phyloP scores from a whole-genome alignment of 2,797 vertebrate species.

The Melanotaenia pygmaea region DNA sequence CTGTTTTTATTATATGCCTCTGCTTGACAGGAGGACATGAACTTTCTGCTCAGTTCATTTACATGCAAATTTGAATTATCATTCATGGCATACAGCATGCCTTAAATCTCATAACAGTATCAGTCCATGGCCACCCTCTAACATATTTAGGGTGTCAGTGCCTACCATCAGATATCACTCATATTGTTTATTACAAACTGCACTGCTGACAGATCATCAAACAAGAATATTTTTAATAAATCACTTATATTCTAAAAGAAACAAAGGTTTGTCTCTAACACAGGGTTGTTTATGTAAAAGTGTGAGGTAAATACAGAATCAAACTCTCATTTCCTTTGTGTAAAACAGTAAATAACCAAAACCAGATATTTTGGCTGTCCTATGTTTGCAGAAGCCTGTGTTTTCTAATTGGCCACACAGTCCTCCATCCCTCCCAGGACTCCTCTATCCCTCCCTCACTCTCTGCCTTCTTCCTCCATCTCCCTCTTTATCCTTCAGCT shows the following conservation, averaged over 20 bases:
- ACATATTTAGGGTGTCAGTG: neutral
- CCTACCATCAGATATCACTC: neutral
- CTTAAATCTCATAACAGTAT: neutral
- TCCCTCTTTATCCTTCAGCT: slow-evolving; percentile 11
- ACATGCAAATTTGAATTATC: slow-evolving; percentile 4
- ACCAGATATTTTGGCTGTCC: neutral
- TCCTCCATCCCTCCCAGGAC: slow-evolving; percentile 20
- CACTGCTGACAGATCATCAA: neutral
- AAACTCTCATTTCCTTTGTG: neutral
- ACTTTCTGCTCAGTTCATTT: slow-evolving; percentile 1
- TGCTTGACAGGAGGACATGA: neutral
- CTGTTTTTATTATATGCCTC: neutral
- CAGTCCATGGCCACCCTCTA: neutral
- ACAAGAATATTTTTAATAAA: neutral
- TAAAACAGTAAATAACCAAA: neutral
- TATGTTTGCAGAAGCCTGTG: neutral
- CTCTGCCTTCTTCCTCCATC: slow-evolving; percentile 22
- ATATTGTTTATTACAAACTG: neutral
- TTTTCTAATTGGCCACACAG: slow-evolving; percentile 33
- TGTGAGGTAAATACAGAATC: neutral
- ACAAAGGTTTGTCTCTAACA: neutral
- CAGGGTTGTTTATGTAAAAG: neutral
- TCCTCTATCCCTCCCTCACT: slow-evolving; percentile 26
- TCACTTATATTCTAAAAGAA: neutral
- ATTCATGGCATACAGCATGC: neutral